Conservation (phyloP, 2,113 vertebrate genomes). For the Scophthalmus maximus region DNA sequence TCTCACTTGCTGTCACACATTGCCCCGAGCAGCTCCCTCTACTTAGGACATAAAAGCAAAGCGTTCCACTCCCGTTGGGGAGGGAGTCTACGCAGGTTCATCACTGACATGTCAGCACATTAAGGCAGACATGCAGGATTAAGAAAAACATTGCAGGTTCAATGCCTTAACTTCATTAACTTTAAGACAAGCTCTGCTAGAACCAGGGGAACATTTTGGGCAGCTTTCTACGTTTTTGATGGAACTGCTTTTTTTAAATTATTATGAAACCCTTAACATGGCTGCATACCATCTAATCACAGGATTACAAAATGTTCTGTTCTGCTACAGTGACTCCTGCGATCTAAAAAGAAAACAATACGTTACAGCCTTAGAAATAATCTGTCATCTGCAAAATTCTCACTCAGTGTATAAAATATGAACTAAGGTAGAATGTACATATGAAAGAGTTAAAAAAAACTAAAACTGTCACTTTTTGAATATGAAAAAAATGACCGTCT, state of each 20-base stretch:
- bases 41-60: slow-evolving; percentile 60
- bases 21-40: slow-evolving; percentile 54
- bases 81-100: slow-evolving; percentile 38
- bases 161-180: slow-evolving; percentile 20
- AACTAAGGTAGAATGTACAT: slow-evolving; percentile 4
- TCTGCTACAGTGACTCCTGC: background rate
- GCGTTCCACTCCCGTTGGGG: slow-evolving; percentile 30
- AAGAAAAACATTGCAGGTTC: slow-evolving; percentile 32
- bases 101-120: slow-evolving; percentile 42
- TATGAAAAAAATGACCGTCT: background rate
- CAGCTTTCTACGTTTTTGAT: background rate
- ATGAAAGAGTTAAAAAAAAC: slow-evolving; percentile 32
- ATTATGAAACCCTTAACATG: background rate
- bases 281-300: background rate
- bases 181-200: slow-evolving; percentile 8
- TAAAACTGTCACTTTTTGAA: no score
- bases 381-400: background rate
- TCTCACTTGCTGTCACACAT: slow-evolving; percentile 46
- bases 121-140: slow-evolving; percentile 31
- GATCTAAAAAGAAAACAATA: background rate
- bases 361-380: background rate
- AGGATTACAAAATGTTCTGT: background rate
- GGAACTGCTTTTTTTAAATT: background rate
- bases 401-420: background rate
- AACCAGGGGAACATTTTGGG: background rate